These are phyloP conservation scores for Bovichtus variegatus DNA, from an alignment of 2,797 vertebrate genomes.

Conservation along the genomic window DNA sequence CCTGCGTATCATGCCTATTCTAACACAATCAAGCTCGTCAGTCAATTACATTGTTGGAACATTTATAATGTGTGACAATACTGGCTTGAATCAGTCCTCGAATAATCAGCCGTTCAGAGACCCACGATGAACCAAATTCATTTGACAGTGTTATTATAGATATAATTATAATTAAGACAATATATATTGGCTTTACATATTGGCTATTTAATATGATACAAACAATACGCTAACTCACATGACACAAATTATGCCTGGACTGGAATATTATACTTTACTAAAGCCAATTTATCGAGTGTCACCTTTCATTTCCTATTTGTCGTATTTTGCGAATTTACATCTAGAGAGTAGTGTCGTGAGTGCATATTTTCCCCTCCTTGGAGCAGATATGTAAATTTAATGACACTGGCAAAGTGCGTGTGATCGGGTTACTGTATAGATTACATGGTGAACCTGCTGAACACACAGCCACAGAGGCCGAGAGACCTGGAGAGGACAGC, in stretches of 20 bases:
- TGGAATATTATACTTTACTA: neutral
- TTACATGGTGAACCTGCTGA: constrained; percentile 84
- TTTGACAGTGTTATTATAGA: neutral
- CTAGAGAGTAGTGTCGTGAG: constrained; percentile 34
- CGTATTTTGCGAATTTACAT: constrained; percentile 23
- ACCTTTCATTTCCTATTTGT: neutral
- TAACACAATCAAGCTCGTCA: constrained; percentile 39
- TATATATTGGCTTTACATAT: neutral
- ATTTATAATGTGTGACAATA: constrained; percentile 34
- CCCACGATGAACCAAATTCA: neutral
- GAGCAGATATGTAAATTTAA: constrained; percentile 89
- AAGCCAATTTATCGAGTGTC: neutral
- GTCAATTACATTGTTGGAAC: constrained; percentile 23
- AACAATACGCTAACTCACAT: neutral
- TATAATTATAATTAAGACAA: neutral
- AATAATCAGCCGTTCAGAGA: neutral
- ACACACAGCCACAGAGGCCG: constrained; percentile 71
- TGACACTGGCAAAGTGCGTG: constrained; percentile 85
- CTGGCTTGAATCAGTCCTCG: neutral
- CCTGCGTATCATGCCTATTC: constrained; percentile 40
- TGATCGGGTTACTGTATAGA: constrained; percentile 88
- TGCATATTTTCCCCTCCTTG: constrained; percentile 72
- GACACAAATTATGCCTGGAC: neutral
- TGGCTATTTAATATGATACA: neutral
- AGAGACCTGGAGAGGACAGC: constrained; percentile 68